Conservation (phyloP, 2,113 vertebrate genomes). For the Arothron firmamentum region DNA sequence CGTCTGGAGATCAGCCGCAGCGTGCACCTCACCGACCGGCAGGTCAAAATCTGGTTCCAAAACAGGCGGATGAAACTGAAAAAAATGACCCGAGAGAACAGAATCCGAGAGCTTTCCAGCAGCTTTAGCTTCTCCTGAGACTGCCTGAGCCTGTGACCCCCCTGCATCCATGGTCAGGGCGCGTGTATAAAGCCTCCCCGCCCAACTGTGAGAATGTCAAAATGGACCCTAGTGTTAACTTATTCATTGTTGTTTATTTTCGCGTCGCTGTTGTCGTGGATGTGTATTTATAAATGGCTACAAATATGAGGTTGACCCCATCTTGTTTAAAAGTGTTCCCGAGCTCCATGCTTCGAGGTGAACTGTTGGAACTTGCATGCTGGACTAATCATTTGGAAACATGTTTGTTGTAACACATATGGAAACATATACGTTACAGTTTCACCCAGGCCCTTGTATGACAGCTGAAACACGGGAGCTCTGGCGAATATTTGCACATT, state of each 20-base stretch:
- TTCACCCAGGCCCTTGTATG: conserved; percentile 40
- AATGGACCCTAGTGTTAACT: conserved; percentile 66
- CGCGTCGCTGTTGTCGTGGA: conserved; percentile 59
- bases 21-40: conserved; percentile 98
- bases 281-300: conserved; percentile 72
- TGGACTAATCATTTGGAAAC: conserved; percentile 53
- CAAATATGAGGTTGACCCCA: conserved; percentile 56
- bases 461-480: conserved; percentile 43
- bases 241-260: conserved; percentile 72
- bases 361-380: conserved; percentile 68
- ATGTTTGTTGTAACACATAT: conserved; percentile 4
- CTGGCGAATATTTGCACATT: conserved; percentile 66
- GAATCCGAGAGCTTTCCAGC: conserved; percentile 95
- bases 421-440: conserved; percentile 38
- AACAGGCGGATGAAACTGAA: conserved; percentile 99
- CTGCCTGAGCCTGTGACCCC: conserved; percentile 68
- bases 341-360: conserved; percentile 49
- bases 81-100: conserved; percentile 99
- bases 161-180: conserved; percentile 47
- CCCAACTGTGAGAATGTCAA: conserved; percentile 59
- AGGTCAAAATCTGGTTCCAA: conserved; percentile 99
- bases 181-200: conserved; percentile 31
- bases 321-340: conserved; percentile 56
- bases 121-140: conserved; percentile 98
- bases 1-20: conserved; percentile 99